phyloP scores from a whole-genome alignment of 2,797 vertebrate genomes.

The Peromyscus eremicus region DNA sequence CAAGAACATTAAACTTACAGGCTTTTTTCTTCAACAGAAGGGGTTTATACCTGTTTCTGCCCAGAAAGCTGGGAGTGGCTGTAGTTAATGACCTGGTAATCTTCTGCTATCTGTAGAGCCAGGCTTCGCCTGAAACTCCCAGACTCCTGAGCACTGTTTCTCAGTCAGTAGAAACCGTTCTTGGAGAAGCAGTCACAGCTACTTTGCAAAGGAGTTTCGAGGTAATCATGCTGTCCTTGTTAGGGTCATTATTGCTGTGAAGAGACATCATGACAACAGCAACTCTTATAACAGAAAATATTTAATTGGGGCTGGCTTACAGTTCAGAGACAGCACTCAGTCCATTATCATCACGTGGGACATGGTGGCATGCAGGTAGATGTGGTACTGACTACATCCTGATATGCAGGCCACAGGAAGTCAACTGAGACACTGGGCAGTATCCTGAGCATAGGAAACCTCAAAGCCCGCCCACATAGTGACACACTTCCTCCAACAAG shows the following conservation, averaged over 20 bases:
- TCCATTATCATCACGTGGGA: neutral
- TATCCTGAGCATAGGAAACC: neutral
- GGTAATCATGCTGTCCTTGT: neutral
- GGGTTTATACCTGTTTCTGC: neutral
- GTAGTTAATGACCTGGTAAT: neutral
- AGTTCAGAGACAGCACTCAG: neutral
- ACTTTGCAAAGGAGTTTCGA: neutral
- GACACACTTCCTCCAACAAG: neutral
- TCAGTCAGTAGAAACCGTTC: neutral
- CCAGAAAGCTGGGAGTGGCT: neutral
- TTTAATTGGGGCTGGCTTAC: neutral
- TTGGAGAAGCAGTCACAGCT: neutral
- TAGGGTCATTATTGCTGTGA: neutral
- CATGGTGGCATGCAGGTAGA: neutral
- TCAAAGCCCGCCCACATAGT: neutral
- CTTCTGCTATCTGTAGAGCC: neutral
- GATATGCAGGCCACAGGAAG: neutral
- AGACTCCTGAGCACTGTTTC: neutral
- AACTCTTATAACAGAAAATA: neutral
- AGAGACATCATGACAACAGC: neutral
- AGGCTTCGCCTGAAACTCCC: too few relatives aligned
- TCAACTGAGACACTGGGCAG: neutral
- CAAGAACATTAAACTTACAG: neutral
- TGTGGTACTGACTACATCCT: neutral
- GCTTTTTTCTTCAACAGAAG: neutral